Evolutionary conservation across 2,888 invertebrate genomes (phyloP).

Genomic region (Elysia crispata): DNA sequence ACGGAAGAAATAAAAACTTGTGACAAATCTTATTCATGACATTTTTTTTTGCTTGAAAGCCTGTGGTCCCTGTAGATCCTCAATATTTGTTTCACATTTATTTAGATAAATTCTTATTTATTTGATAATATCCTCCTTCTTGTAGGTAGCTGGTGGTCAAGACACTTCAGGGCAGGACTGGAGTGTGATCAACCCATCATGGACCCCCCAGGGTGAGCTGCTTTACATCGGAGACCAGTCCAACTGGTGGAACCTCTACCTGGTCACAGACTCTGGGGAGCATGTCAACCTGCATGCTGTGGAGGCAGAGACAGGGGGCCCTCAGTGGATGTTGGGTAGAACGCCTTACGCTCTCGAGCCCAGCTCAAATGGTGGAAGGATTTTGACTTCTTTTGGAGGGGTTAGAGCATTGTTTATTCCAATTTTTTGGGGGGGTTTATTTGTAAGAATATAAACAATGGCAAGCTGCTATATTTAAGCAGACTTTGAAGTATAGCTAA

Average conservation of each 20-base stretch:
- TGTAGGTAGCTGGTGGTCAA: constrained; percentile 42
- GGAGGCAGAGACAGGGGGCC: constrained; percentile 68
- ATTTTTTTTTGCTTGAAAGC: too few species aligned
- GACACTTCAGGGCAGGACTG: constrained; percentile 62
- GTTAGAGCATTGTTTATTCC: constrained; percentile 53
- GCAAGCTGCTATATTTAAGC: too few species aligned
- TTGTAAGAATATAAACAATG: neutral
- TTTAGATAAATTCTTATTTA: too few species aligned
- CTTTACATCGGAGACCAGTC: constrained; percentile 75
- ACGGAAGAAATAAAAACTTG: too few species aligned
- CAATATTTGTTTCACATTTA: too few species aligned
- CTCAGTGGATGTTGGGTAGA: constrained; percentile 74
- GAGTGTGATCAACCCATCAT: constrained; percentile 75
- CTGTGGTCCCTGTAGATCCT: too few species aligned
- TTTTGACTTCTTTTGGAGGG: constrained; percentile 60
- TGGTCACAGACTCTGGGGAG: constrained; percentile 62
- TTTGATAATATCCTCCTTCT: too few species aligned
- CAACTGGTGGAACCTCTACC: constrained; percentile 77
- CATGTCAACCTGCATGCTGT: constrained; percentile 63
- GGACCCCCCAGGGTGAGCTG: constrained; percentile 73
- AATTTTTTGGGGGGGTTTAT: neutral
- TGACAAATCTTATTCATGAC: too few species aligned
- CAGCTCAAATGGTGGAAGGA: constrained; percentile 55
- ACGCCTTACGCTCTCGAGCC: constrained; percentile 67
- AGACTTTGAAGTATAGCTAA: too few species aligned